Evolutionary conservation across 2,113 vertebrate genomes (phyloP).

Genomic region (Sciurus niger): DNA sequence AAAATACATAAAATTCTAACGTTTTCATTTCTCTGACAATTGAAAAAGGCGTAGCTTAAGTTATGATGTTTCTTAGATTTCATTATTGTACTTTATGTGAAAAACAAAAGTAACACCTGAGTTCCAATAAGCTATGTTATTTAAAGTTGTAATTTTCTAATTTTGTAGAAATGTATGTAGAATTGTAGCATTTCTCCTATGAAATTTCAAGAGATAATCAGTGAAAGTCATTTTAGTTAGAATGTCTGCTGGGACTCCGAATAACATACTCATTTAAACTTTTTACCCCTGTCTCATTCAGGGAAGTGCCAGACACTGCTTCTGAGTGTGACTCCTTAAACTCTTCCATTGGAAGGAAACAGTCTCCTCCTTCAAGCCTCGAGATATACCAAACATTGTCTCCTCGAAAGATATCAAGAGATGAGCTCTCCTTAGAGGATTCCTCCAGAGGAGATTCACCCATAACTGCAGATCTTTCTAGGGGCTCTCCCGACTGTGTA

Average conservation of each 20-base stretch:
- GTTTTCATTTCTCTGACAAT: constrained; percentile 38
- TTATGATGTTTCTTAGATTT: constrained; percentile 40
- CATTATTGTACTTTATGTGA: constrained; percentile 33
- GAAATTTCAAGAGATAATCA: background rate
- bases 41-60: background rate
- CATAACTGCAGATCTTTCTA: constrained; percentile 89
- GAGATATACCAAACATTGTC: constrained; percentile 92
- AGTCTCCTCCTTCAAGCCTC: constrained; percentile 90
- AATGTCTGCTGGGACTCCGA: background rate
- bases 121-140: constrained; percentile 3
- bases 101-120: background rate
- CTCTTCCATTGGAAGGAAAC: constrained; percentile 93
- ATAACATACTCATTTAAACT: background rate
- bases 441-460: constrained; percentile 90
- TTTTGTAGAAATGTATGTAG: background rate
- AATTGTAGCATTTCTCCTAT: background rate
- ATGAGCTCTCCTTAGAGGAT: constrained; percentile 93
- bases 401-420: constrained; percentile 94
- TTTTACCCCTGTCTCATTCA: constrained; percentile 81
- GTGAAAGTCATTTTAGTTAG: background rate
- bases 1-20: background rate
- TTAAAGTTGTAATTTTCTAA: constrained; percentile 17
- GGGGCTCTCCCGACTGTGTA: constrained; percentile 94
- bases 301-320: constrained; percentile 94
- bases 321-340: constrained; percentile 96